Conservation (phyloP, 2,797 vertebrate genomes). For the Adelosebastes latens region DNA sequence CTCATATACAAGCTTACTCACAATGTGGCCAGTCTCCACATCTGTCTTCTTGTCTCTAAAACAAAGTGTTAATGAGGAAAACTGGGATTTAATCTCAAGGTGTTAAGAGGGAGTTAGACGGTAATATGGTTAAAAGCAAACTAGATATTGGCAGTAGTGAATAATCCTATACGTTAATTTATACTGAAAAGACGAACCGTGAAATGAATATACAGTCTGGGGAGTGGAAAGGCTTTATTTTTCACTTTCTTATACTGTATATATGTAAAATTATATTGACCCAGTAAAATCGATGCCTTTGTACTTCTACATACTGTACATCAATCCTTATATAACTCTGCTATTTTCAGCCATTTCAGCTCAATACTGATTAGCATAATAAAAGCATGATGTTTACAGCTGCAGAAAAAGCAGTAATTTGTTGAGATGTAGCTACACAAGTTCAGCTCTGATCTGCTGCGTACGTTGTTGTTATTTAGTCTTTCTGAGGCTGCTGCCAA, state of each 20-base stretch:
- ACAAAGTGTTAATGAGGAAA: conserved; percentile 1
- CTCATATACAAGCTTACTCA: not conserved
- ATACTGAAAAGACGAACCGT: not conserved
- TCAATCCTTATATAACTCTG: not conserved
- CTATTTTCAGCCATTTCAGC: not conserved
- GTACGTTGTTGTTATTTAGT: not conserved
- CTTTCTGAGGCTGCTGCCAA: not conserved
- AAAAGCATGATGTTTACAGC: not conserved
- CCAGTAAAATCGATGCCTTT: not conserved
- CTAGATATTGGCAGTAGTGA: not conserved
- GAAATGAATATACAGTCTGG: not conserved
- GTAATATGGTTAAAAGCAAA: not conserved
- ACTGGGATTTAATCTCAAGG: not conserved
- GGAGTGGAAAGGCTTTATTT: not conserved
- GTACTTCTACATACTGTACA: not conserved
- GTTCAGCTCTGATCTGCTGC: not conserved
- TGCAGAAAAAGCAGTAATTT: not conserved
- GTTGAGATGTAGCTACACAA: not conserved
- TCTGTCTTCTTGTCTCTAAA: not conserved
- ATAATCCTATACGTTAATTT: not conserved
- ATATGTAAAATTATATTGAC: not conserved
- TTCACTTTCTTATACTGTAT: not conserved
- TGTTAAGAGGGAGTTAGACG: not conserved
- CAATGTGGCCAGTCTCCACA: not conserved
- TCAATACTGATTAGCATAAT: conserved; percentile 10